Evolutionary conservation across 2,797 vertebrate genomes (phyloP), one percentile per base, ranked within the genome.

Genomic region (Mastacembelus armatus): DNA sequence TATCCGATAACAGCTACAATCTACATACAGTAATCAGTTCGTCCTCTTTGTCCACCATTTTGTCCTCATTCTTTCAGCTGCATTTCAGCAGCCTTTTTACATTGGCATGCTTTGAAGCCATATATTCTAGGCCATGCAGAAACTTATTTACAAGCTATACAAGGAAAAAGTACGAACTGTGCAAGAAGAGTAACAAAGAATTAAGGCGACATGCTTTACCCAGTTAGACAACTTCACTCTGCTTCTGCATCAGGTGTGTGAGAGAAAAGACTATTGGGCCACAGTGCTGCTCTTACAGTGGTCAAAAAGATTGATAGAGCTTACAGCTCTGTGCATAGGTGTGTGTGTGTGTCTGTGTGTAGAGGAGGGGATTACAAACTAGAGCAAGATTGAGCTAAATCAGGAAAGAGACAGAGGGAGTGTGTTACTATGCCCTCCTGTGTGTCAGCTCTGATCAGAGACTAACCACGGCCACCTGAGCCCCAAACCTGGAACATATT

Each of bases 381-480:
- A 48, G 54, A 50, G 56, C 4, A 55, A 81, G 78, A 78, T 48
- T 48, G 71, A 80, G 62, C 71, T 75, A 76, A 83, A 88, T 84
- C 74, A 77, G 78, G 80, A 71, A 56, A 52, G 62, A 77, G 81
- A 83, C 64, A 43, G 63, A 15, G 24, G 38, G 65, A 44, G 80
- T 77, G 76, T 77, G 76, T 63, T 79, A 40, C 66, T 58, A 24
- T 51, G 66, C 67, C 45, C 44, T 77, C 33, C 36, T 40, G 51
- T 61, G 81, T 75, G 83, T 88, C 79, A 44, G 71, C 77, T 67
- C 72, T 78, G 84, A 88, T 89, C 78, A 83, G 80, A 72, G 63
- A 76, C 74, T 51, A 80, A 59, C 43, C 66, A 72, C 50, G 86
- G 64, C 60, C 88, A 89, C 87, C 88, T 88, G 87, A 88, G 85